Evolutionary conservation across 2,113 vertebrate genomes (phyloP).

Genomic region (Mesitornis unicolor): DNA sequence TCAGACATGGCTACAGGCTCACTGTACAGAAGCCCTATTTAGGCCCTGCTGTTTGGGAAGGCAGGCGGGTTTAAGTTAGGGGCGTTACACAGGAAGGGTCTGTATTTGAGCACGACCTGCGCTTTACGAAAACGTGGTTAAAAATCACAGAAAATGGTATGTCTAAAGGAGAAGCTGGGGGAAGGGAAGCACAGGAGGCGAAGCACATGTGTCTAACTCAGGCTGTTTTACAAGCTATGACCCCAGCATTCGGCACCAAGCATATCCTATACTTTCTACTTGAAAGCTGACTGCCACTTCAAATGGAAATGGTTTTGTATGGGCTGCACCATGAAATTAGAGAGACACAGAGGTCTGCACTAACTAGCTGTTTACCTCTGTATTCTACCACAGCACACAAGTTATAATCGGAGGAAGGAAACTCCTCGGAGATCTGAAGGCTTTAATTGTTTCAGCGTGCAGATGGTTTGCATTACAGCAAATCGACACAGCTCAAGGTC

Average conservation of each 20-base stretch:
- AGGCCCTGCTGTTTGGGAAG: background rate
- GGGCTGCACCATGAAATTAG: slow-evolving; percentile 32
- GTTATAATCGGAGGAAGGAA: slow-evolving; percentile 81
- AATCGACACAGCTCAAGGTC: slow-evolving; percentile 60
- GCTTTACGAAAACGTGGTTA: background rate
- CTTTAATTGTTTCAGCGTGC: slow-evolving; percentile 65
- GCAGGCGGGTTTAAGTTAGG: background rate
- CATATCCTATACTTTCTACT: background rate
- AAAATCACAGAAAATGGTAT: background rate
- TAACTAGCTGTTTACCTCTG: slow-evolving; percentile 55
- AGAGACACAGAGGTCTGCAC: background rate
- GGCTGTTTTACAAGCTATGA: background rate
- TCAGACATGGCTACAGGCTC: background rate
- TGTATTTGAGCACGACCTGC: background rate
- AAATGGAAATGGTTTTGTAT: slow-evolving; percentile 4
- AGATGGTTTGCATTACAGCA: slow-evolving; percentile 73
- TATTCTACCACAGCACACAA: slow-evolving; percentile 42
- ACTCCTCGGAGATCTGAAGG: slow-evolving; percentile 71
- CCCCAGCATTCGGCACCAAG: background rate
- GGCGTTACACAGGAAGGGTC: background rate
- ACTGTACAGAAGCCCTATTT: background rate
- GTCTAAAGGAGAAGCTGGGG: background rate
- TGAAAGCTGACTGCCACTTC: slow-evolving; percentile 17
- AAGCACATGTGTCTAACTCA: background rate
- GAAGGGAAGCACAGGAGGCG: background rate